Evolutionary conservation across 2,797 vertebrate species (phyloP), one percentile per base, ranked within the genome.

Genomic region (Chelon auratus): DNA sequence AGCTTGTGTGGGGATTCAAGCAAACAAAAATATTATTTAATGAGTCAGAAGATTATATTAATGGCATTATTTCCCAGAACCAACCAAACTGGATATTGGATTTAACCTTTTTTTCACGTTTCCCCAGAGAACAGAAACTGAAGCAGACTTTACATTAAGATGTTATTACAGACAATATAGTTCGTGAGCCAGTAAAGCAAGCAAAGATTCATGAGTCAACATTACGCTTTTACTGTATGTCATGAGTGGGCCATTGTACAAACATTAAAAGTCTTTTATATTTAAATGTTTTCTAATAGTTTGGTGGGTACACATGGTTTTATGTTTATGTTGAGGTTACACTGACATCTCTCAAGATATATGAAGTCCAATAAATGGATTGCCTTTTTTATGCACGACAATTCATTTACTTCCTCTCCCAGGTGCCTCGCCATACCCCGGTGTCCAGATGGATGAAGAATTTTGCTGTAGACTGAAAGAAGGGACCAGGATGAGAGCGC

Each of bases 381-480:
- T 51, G 14, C 3, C 0, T 2, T 45, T 70, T 62, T 65, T 42
- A n/a, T 58, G 40, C 22, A 56, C 15, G 18, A 53, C 39, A 68
- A 62, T 61, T 2, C 18, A 12, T n/a, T 43, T 1, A 45, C 40
- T 47, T 58, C 65, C 39, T 72, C 69, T 17, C 5, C 62, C 83
- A 98, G 97, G 97, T 80, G 97, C 96, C 62, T 98, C 97, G 7
- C 97, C 97, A 0, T 98, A 98, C 83, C 97, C 97, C 0, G 97
- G 97, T 0, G 93, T 98, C 66, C 96, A 98, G 82, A 97, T 98
- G 13, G 96, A 98, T 22, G 97, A 98, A 90, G 96, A 98, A 75
- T 98, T 98, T 78, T 98, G 96, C 89, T 96, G 95, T 75, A 89
- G 94, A 36, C 94, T 98, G 71, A 98, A 97, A 84, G 96, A 98